Evolutionary conservation across 2,888 invertebrate genomes (phyloP), one percentile per base, ranked within the genome.

Genomic region (Meta bourneti): DNA sequence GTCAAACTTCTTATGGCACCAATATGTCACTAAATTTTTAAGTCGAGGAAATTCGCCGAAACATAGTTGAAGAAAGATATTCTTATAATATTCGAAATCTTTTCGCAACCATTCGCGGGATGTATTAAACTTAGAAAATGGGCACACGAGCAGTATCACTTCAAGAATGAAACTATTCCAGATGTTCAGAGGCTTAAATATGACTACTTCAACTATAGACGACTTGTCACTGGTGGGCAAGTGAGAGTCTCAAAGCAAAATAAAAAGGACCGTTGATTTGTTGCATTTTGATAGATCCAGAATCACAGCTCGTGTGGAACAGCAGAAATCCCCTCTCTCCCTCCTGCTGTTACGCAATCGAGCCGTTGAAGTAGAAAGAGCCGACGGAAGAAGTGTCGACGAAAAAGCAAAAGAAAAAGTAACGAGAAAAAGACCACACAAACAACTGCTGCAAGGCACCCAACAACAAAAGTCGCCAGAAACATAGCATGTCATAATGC

Each of bases 401-500:
- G 52, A 34, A 75, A 81, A 89, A 75, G 16, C 54, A 74, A 72
- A 61, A 88, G n/a, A 51, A 52, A 54, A 74, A 72, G 72, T 19
- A 52, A 7, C 13, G 71, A 74, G 16, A 51, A 74, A 49, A 48
- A 82, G 20, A 48, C 20, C 34, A 6, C 74, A 78, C n/a, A 51
- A 74, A n/a, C 49, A 77, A 69, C 75, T 54, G 48, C 74, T 34
- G 51, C 54, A 48, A 83, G 70, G n/a, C 70, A 81, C 13, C 52
- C 16, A 80, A 61, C 9, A 61, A 51, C 19, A 61, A 61, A 34
- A 54, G 20, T 74, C 70, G 16, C 71, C 0, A 74, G 52, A 77
- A 89, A 89, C 82, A 90, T 72, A 80, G 79, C 61, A 74, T 90
- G 84, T 84, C 90, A 90, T 80, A 85, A 90, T 9, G 51, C 69